Base-by-base conservation (phyloP, 2,888 invertebrate genomes). In the Morpho achilles region DNA sequence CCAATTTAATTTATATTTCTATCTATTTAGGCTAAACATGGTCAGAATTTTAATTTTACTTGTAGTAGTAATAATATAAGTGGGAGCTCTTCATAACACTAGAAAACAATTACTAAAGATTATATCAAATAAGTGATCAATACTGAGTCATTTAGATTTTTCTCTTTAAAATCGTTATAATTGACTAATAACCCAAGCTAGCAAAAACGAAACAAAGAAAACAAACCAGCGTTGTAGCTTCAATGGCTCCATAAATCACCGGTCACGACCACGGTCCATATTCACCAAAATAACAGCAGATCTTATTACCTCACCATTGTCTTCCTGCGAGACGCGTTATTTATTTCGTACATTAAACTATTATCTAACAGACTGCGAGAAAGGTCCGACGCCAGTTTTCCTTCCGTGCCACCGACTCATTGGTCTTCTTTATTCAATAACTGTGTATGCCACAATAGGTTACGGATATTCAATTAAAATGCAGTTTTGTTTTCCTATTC, bases 301-400 rank as follows among this genome's bases (percentile, higher is more conserved):
- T 87, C 84, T 84, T 77, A 82, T 87, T 86, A 87, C 86, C 69
- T 69, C 71, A 82, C 79, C 82, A 88, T 90, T 90, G 88, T 90
- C 80, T 87, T 82, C 80, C 75, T 78, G 76, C 78, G 71, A 77
- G 73, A 71, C 71, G 70, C 70, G 80, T 84, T 85, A 87, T 90
- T 89, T 88, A 89, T 87, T 81, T 82, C 76, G 79, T 74, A 79
- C 82, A 84, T 84, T 84, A 80, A 82, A 84, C 82, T 85, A 88
- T 85, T 87, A 86, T 88, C 77, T 79, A 82, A 79, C 79, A 67
- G 64, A 69, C 67, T 75, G 77, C 71, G 54, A 48, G 22, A 56
- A 40, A 70, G 69, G 74, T 77, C 76, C 77, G 74, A 76, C 77
- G 75, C 79, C 77, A 76, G 81, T 83, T 80, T 82, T 72, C 77